Conservation (phyloP, 2,888 invertebrate genomes). For the Baccha elongata region DNA sequence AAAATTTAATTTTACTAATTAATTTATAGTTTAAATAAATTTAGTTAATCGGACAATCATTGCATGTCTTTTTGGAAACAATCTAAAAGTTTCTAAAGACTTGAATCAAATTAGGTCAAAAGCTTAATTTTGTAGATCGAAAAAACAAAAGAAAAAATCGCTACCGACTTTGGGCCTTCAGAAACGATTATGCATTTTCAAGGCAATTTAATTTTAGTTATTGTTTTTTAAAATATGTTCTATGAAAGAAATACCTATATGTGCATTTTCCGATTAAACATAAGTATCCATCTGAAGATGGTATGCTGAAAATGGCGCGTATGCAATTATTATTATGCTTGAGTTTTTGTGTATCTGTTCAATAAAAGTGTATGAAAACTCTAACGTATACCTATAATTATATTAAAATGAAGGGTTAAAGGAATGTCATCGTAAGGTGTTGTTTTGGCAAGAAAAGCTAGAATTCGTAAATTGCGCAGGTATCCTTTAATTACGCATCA, state of each 20-base stretch:
- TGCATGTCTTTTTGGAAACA: neutral
- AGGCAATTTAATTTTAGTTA: neutral
- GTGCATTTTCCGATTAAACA: neutral
- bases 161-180: neutral
- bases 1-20: neutral
- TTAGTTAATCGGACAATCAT: neutral
- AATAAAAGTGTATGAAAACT: neutral
- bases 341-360: conserved; percentile 1
- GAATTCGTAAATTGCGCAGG: neutral
- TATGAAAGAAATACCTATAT: neutral
- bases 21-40: neutral
- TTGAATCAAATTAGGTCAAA: conserved; percentile 48
- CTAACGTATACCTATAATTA: too few relatives aligned
- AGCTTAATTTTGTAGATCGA: conserved; percentile 30
- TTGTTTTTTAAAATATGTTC: neutral
- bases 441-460: neutral
- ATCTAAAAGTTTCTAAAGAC: conserved; percentile 10
- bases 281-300: too few relatives aligned
- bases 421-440: too few relatives aligned
- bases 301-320: conserved; percentile 49
- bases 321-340: conserved; percentile 3
- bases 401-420: neutral
- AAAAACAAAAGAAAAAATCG: neutral
- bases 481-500: too few relatives aligned
- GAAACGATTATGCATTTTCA: neutral